These are phyloP conservation scores for Noctilio leporinus DNA, from an alignment of 2,113 vertebrate species.

Conservation along the genomic window DNA sequence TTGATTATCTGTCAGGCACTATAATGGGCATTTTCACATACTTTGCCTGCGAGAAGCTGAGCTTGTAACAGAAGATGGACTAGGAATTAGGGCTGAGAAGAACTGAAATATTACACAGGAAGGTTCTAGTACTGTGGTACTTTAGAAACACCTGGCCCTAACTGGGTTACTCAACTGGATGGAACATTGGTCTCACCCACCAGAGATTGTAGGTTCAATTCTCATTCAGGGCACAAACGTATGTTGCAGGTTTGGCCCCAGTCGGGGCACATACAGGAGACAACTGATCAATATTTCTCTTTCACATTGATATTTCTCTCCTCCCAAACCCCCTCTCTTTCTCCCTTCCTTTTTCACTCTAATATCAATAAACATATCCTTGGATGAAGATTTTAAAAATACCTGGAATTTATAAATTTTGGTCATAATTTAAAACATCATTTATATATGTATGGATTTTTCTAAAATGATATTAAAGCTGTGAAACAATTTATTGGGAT, in stretches of 20 bases:
- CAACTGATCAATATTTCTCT: too few relatives aligned
- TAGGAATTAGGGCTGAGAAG: neutral
- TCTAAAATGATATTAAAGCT: constrained; percentile 4
- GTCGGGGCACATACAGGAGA: too few relatives aligned
- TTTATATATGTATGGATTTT: too few relatives aligned
- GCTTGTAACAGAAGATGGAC: neutral
- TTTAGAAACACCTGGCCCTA: neutral
- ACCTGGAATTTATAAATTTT: neutral
- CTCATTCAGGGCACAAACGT: too few relatives aligned
- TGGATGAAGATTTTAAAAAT: neutral
- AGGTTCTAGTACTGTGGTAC: neutral
- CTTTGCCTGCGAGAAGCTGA: neutral
- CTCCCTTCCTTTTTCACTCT: too few relatives aligned
- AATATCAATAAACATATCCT: too few relatives aligned
- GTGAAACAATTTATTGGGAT: neutral
- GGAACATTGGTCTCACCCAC: too few relatives aligned
- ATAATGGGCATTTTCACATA: neutral
- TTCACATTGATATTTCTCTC: too few relatives aligned
- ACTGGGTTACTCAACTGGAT: too few relatives aligned
- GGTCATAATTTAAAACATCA: neutral
- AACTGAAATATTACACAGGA: neutral
- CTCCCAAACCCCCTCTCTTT: too few relatives aligned
- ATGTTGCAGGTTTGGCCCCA: too few relatives aligned
- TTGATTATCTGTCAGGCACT: neutral
- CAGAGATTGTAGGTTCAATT: too few relatives aligned